phyloP scores from a whole-genome alignment of 2,888 invertebrate species.

The Gisinianus flammeolus region DNA sequence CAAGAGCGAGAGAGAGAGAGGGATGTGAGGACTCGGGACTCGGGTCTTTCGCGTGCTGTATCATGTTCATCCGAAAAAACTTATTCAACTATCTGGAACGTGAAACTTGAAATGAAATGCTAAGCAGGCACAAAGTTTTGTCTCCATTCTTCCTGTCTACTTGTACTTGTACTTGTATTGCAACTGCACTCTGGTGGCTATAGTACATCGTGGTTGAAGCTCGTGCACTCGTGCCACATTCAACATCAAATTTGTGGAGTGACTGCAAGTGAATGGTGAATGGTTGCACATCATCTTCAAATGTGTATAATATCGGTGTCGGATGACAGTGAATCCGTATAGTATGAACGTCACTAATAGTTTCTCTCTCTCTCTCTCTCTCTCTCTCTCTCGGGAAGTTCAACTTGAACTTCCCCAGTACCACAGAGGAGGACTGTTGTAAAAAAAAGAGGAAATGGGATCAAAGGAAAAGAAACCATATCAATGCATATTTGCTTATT shows the following conservation, averaged over 20 bases:
- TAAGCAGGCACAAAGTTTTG: too few relatives aligned
- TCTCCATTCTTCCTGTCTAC: too few relatives aligned
- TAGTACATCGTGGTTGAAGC: neutral
- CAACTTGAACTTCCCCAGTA: neutral
- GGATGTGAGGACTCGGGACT: too few relatives aligned
- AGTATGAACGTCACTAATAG: neutral
- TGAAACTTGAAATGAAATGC: too few relatives aligned
- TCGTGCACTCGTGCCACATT: constrained; percentile 28
- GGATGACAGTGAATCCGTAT: constrained; percentile 23
- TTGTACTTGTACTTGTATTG: too few relatives aligned
- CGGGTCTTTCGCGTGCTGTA: too few relatives aligned
- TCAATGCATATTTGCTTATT: neutral
- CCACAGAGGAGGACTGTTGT: neutral
- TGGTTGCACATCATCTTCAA: too few relatives aligned
- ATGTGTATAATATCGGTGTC: constrained; percentile 23
- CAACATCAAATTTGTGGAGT: neutral
- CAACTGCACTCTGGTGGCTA: too few relatives aligned
- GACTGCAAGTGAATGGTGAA: constrained; percentile 6
- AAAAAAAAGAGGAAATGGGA: neutral
- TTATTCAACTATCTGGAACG: too few relatives aligned
- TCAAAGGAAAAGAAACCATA: neutral
- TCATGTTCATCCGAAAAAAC: too few relatives aligned
- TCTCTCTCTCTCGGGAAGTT: neutral
- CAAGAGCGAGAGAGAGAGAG: too few relatives aligned
- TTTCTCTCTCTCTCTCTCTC: neutral